Base-by-base conservation (phyloP, 2,797 vertebrate species). In the Amphiprion clarkii region DNA sequence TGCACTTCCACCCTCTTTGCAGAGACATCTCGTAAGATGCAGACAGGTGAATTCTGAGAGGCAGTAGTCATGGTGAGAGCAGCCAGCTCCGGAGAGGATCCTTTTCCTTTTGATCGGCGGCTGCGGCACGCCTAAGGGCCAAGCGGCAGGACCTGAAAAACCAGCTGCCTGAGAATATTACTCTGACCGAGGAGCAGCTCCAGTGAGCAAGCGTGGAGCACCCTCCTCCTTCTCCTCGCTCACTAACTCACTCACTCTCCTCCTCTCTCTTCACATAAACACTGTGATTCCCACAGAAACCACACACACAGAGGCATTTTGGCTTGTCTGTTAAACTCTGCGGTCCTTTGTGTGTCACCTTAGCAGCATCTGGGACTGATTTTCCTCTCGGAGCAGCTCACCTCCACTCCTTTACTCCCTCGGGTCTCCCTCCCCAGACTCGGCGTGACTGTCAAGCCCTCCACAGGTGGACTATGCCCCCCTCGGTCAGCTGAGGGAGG, bases 91-190 rank as follows among this genome's bases (percentile, higher is more conserved):
- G 4, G 10, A 78, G 57, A 74, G 53, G 69, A 82, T 72, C 68
- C 70, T 65, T 65, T 21, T 36, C 58, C 70, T 84, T 79, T 87
- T 48, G 78, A 88, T 87, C 76, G 63, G 60, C 0, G n/a, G 70
- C 72, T 44, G 57, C 33, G 86, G 68, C 93, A 92, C 89, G 74
- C 95, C 94, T 89, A 31, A 67, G 62, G 78, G 85, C 84, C 71
- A 29, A 73, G 88, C 66, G 29, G 91, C 81, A 82, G 78, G 93
- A 95, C 95, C 93, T 89, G 95, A 95, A 95, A 95, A 95, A 95
- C 95, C 92, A 93, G 94, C 91, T 94, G 81, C 86, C 76, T 79
- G 25, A 76, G 75, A 91, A 87, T 82, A 88, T 79, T 89, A 76
- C 80, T 76, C 60, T 82, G 51, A 76, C 53, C 2, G 16, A 78